Conservation (phyloP, 2,888 invertebrate genomes). For the Microplitis manilae region DNA sequence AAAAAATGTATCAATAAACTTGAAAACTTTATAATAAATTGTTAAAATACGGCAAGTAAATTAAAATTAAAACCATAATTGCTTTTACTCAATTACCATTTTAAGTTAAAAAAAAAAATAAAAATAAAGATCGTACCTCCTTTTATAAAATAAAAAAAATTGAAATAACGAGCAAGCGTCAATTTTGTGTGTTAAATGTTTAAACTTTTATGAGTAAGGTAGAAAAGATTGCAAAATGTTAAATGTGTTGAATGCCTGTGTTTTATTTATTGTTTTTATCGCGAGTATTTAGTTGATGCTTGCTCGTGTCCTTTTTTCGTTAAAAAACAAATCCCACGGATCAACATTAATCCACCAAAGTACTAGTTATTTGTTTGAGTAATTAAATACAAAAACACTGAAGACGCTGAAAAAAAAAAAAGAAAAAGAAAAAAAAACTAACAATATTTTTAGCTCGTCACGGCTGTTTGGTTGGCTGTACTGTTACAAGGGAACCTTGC, state of each 20-base stretch:
- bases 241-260: background rate
- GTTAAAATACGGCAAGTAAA: no score
- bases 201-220: background rate
- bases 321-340: background rate
- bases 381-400: slow-evolving; percentile 22
- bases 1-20: no score
- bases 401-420: slow-evolving; percentile 47
- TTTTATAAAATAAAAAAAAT: background rate
- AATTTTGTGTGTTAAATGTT: slow-evolving; percentile 12
- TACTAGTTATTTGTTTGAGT: slow-evolving; percentile 52
- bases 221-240: background rate
- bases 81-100: background rate
- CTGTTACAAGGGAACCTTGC: slow-evolving; percentile 72
- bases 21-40: no score
- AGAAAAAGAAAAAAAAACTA: slow-evolving; percentile 63
- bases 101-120: background rate
- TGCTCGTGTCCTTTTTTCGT: slow-evolving; percentile 18
- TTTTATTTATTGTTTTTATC: slow-evolving; percentile 12
- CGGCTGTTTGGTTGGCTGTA: slow-evolving; percentile 72
- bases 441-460: slow-evolving; percentile 71
- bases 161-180: slow-evolving; percentile 31
- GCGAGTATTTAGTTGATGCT: slow-evolving; percentile 28
- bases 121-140: background rate
- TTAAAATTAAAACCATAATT: background rate
- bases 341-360: slow-evolving; percentile 44